These are phyloP conservation scores for Lepidochrysops patricia DNA, from an alignment of 2,888 invertebrate genomes.

Conservation along the genomic window DNA sequence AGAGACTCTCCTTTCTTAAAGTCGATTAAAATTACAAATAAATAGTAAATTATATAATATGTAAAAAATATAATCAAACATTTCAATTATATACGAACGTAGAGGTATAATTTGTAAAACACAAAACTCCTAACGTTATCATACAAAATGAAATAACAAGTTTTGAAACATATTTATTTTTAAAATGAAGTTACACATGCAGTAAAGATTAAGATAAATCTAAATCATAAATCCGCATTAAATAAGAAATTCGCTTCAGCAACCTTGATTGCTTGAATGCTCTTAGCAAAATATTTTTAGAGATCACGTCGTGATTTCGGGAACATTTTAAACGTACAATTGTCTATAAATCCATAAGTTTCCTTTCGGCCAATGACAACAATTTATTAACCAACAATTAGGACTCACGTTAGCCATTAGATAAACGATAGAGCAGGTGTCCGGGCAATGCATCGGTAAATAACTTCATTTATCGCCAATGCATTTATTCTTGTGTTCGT, in stretches of 20 bases:
- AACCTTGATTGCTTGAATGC: constrained; percentile 68
- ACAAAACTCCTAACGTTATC: background rate
- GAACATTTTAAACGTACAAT: constrained; percentile 13
- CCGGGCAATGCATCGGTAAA: background rate
- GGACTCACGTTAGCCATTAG: background rate
- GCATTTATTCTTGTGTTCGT: too few relatives aligned
- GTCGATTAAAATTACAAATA: too few relatives aligned
- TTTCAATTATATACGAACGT: too few relatives aligned
- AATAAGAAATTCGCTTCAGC: constrained; percentile 13
- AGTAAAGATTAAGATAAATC: constrained; percentile 9
- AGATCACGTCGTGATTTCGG: constrained; percentile 41
- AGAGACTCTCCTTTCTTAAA: too few relatives aligned
- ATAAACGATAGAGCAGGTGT: background rate
- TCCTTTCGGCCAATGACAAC: background rate
- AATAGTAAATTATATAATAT: too few relatives aligned
- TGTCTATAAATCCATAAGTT: constrained; percentile 11
- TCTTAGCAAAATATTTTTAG: constrained; percentile 61
- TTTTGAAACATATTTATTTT: background rate
- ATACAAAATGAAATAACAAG: too few relatives aligned
- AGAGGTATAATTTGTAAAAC: background rate
- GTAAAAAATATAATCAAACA: too few relatives aligned
- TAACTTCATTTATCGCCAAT: background rate
- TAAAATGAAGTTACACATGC: background rate
- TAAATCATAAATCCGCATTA: constrained; percentile 6
- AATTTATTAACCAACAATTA: constrained; percentile 2